Conservation (phyloP, 2,797 vertebrate genomes). For the Urophycis tenuis region DNA sequence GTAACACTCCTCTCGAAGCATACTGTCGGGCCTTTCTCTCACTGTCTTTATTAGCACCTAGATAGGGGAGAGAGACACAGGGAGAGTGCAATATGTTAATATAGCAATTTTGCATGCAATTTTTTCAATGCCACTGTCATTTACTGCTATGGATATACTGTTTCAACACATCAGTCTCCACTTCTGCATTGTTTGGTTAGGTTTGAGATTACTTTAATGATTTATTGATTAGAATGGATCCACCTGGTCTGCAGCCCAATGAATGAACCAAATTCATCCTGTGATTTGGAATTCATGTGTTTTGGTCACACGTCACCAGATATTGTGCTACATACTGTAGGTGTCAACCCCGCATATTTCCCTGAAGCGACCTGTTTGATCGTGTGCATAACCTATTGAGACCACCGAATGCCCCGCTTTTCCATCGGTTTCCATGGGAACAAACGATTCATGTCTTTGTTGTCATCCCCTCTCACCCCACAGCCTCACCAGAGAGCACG, state of each 20-base stretch:
- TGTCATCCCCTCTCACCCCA: slow-evolving; percentile 17
- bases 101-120: not conserved
- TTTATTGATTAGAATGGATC: not conserved
- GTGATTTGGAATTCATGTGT: not conserved
- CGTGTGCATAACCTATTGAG: not conserved
- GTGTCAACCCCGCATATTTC: not conserved
- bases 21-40: slow-evolving; percentile 11
- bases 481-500: slow-evolving; percentile 35
- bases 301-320: not conserved
- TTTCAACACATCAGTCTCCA: not conserved
- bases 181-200: not conserved
- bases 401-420: not conserved
- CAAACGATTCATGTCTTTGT: slow-evolving; percentile 10
- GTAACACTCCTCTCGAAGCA: slow-evolving; percentile 43
- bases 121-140: no score
- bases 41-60: slow-evolving; percentile 44
- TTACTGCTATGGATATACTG: not conserved
- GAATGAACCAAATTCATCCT: not conserved
- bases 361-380: not conserved
- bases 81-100: not conserved
- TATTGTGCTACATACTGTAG: slow-evolving; percentile 4
- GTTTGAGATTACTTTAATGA: not conserved
- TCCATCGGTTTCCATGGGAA: slow-evolving; percentile 16
- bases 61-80: slow-evolving; percentile 2
- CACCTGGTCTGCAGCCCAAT: not conserved